A percentile compares a stretch with the other conserved stretches of the same genome.
Conservation (phyloP, 2,888 invertebrate species). For the Elgonia sp. region DNA sequence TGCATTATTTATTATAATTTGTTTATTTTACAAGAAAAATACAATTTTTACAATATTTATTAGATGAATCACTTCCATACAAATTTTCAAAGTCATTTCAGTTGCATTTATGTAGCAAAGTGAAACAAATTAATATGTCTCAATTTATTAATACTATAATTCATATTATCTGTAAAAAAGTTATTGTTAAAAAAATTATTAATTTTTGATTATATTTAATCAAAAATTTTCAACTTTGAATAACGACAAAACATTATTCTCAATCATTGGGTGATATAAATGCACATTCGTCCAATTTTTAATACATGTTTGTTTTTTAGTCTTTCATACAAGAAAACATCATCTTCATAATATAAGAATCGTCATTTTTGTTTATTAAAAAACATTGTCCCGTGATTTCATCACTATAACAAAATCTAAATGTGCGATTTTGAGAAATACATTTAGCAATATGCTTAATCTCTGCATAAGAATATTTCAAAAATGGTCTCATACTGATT, state of each 20-base stretch:
- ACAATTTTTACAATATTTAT: neutral
- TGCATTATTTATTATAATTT: no score
- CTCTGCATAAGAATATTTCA: neutral
- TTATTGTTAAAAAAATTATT: no score
- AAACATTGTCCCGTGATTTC: constrained; percentile 10
- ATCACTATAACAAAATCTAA: neutral
- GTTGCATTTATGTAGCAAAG: neutral
- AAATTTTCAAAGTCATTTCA: neutral
- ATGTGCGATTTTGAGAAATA: neutral
- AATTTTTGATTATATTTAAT: no score
- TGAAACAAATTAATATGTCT: neutral
- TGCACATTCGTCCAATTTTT: no score
- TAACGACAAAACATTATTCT: no score
- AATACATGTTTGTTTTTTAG: neutral
- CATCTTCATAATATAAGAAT: neutral
- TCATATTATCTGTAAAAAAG: no score
- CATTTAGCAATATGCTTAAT: constrained; percentile 9
- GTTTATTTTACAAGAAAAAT: neutral
- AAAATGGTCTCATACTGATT: neutral
- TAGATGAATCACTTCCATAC: no score
- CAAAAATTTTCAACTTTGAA: no score
- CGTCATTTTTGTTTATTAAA: neutral
- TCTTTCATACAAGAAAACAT: neutral
- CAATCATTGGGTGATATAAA: no score
- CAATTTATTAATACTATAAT: no score